Evolutionary conservation across 2,113 vertebrate genomes (phyloP).

Genomic region (Mus musculus): GRCm39 chr12:74488501-74489000

Average conservation of each 20-base stretch:
- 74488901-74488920: background rate
- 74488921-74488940: background rate
- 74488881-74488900: background rate
- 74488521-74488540: background rate
- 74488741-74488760: background rate
- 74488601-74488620: background rate
- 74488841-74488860: background rate
- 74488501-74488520: background rate
- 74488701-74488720: background rate
- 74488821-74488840: background rate
- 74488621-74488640: background rate
- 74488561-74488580: background rate
- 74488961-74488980: background rate
- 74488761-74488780: slow-evolving; percentile 31
- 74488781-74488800: background rate
- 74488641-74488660: no score
- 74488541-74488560: background rate
- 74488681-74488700: slow-evolving; percentile 11
- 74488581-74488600: background rate
- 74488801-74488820: slow-evolving; percentile 18
- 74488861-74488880: background rate
- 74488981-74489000: background rate
- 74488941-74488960: background rate
- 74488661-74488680: background rate
- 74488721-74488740: slow-evolving; percentile 4